Conservation (phyloP, 2,113 vertebrate species). For the Arvicanthis niloticus region DNA sequence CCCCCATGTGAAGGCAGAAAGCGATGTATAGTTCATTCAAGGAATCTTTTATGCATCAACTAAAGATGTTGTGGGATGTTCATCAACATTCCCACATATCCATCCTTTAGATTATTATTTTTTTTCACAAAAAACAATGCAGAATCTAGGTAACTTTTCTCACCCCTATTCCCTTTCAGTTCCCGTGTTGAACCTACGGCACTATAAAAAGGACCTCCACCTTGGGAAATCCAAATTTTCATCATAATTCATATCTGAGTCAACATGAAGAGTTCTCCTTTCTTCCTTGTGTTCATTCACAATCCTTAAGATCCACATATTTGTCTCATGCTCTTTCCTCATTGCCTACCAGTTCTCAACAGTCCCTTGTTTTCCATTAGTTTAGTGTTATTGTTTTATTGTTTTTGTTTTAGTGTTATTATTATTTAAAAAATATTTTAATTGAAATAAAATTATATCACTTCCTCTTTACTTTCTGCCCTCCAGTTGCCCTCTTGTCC, state of each 20-base stretch:
- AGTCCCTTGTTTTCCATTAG: neutral
- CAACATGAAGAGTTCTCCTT: neutral
- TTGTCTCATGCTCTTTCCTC: neutral
- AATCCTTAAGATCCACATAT: neutral
- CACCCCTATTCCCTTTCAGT: neutral
- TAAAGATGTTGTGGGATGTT: neutral
- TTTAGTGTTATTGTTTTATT: neutral
- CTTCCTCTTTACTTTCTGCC: neutral
- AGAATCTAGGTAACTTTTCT: neutral
- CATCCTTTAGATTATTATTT: neutral
- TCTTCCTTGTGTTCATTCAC: neutral
- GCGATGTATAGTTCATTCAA: neutral
- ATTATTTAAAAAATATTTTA: neutral
- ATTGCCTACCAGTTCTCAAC: neutral
- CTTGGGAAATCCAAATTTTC: neutral
- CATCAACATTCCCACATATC: neutral
- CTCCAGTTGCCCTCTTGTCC: too few relatives aligned
- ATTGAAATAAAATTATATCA: neutral
- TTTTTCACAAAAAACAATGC: neutral
- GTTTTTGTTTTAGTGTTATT: too few relatives aligned
- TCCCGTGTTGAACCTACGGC: neutral
- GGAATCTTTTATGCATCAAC: neutral
- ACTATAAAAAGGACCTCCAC: neutral
- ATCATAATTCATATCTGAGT: slow-evolving; percentile 1
- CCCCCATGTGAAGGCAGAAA: neutral